Evolutionary conservation across 1,140 invertebrate genomes (phyloP).

Genomic region (Drosophila ambigua): DNA sequence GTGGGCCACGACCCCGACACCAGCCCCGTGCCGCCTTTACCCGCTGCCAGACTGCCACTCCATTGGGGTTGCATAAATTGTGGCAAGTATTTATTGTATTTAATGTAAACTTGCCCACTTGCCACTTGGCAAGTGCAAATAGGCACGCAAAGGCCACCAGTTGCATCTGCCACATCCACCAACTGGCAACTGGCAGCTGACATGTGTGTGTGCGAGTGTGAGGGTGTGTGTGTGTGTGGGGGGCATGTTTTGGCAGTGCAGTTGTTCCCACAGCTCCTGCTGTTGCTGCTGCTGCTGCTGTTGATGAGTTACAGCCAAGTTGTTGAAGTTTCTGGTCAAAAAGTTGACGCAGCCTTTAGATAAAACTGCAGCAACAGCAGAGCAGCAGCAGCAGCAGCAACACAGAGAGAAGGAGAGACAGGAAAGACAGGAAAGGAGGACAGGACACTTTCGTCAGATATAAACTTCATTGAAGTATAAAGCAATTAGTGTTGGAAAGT

Average conservation of each 20-base stretch:
- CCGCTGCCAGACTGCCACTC: slow-evolving; percentile 16
- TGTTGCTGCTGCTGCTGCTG: slow-evolving; percentile 26
- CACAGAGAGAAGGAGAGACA: background rate
- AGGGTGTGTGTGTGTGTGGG: background rate
- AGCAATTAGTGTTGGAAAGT: slow-evolving; percentile 57
- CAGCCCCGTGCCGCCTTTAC: background rate
- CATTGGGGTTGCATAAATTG: slow-evolving; percentile 73
- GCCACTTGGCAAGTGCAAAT: slow-evolving; percentile 73
- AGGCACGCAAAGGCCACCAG: slow-evolving; percentile 74
- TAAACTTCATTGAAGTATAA: slow-evolving; percentile 59
- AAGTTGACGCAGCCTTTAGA: slow-evolving; percentile 63
- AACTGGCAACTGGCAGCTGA: slow-evolving; percentile 33
- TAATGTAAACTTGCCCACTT: slow-evolving; percentile 79
- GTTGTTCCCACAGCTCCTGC: slow-evolving; percentile 2
- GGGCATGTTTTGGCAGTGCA: slow-evolving; percentile 34
- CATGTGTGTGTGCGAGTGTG: slow-evolving; percentile 25
- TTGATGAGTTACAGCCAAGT: slow-evolving; percentile 61
- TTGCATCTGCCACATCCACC: slow-evolving; percentile 47
- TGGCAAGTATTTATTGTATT: slow-evolving; percentile 76
- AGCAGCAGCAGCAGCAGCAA: background rate
- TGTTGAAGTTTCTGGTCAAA: slow-evolving; percentile 70
- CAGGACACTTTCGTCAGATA: slow-evolving; percentile 42
- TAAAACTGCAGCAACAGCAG: slow-evolving; percentile 38
- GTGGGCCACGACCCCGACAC: background rate
- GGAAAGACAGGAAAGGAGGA: background rate